Conservation (phyloP, 1,140 invertebrate species). For the Onthophagus taurus region DNA sequence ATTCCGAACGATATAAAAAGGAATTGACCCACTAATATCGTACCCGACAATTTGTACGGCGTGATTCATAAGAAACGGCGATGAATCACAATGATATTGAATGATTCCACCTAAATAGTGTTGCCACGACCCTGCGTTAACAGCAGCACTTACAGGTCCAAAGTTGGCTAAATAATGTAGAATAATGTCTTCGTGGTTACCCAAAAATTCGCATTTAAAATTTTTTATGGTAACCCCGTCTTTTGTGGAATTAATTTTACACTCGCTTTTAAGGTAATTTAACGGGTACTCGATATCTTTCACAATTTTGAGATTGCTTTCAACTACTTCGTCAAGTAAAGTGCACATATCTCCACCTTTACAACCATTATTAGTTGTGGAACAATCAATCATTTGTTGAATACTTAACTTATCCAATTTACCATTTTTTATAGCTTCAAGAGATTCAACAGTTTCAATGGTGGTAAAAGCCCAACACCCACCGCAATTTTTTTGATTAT, state of each 20-base stretch:
- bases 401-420: conserved; percentile 57
- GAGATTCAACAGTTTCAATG: conserved; percentile 66
- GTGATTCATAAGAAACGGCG: conserved; percentile 60
- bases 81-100: conserved; percentile 65
- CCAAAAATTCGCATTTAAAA: conserved; percentile 39
- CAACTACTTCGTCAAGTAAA: conserved; percentile 62
- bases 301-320: conserved; percentile 47
- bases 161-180: conserved; percentile 51
- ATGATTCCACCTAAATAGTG: conserved; percentile 81
- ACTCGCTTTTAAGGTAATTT: conserved; percentile 46
- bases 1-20: conserved; percentile 79
- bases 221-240: conserved; percentile 17
- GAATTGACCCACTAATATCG: conserved; percentile 58
- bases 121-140: conserved; percentile 81
- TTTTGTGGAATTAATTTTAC: conserved; percentile 35
- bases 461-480: conserved; percentile 84
- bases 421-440: conserved; percentile 60
- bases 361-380: conserved; percentile 65
- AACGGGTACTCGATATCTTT: conserved; percentile 58
- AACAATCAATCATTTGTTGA: conserved; percentile 80
- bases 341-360: conserved; percentile 71
- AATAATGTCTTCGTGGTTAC: conserved; percentile 56
- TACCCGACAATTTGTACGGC: conserved; percentile 82
- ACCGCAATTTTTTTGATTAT: conserved; percentile 69
- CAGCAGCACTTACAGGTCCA: conserved; percentile 69